Conservation (phyloP, 1,140 invertebrate species). For the Arctopsyche grandis region DNA sequence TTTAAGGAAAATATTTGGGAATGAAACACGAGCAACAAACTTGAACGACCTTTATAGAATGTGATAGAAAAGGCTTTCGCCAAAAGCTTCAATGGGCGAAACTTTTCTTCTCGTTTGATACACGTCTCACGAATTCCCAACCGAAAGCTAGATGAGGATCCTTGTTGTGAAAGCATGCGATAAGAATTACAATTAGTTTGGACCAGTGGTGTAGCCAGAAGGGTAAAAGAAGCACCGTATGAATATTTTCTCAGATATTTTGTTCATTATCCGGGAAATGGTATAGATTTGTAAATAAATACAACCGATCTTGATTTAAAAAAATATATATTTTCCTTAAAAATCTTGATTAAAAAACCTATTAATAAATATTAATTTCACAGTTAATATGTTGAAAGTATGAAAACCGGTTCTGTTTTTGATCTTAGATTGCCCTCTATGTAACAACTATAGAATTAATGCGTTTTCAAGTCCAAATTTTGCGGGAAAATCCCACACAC, state of each 20-base stretch:
- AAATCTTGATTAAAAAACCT: too few species aligned
- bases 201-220: background rate
- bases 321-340: too few species aligned
- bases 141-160: conserved; percentile 27
- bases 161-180: conserved; percentile 17
- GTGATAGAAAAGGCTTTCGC: background rate
- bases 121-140: conserved; percentile 18
- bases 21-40: background rate
- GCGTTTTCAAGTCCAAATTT: background rate
- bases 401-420: background rate
- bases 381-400: background rate
- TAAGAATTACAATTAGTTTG: conserved; percentile 24
- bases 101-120: conserved; percentile 24
- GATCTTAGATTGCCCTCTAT: background rate
- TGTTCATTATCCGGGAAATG: background rate
- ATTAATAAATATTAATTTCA: too few species aligned
- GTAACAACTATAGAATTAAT: background rate
- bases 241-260: background rate
- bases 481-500: background rate
- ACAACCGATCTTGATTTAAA: too few species aligned
- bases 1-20: too few species aligned
- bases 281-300: background rate
- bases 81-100: background rate
- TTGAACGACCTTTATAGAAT: background rate
- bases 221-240: background rate